Conservation (phyloP, 2,113 vertebrate genomes). For the Sinocyclocheilus anshuiensis region DNA sequence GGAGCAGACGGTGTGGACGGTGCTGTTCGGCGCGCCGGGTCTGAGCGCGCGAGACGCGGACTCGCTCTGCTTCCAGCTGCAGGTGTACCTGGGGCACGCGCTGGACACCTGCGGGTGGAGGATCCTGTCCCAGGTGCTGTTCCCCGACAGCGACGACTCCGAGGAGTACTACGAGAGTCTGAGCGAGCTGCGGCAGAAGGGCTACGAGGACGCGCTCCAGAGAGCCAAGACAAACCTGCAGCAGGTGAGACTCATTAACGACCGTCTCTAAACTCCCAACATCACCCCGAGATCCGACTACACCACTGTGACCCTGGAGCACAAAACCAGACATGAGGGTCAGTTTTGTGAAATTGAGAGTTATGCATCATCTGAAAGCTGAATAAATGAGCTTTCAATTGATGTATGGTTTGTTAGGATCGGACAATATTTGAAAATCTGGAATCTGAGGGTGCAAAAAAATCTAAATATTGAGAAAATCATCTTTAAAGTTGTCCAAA, state of each 20-base stretch:
- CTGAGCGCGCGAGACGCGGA: slow-evolving; percentile 82
- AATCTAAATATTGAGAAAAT: no score
- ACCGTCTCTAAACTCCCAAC: background rate
- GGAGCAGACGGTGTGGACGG: slow-evolving; percentile 92
- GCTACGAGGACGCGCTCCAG: slow-evolving; percentile 92
- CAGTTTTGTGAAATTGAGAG: no score
- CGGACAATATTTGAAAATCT: no score
- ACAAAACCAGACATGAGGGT: no score
- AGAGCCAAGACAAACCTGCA: slow-evolving; percentile 85
- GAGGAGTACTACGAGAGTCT: slow-evolving; percentile 98
- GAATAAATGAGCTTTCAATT: no score
- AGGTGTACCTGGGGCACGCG: slow-evolving; percentile 91
- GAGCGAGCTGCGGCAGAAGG: slow-evolving; percentile 90
- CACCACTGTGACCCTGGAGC: no score
- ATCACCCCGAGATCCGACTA: no score
- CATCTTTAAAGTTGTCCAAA: no score
- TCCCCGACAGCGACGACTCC: slow-evolving; percentile 88
- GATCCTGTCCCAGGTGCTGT: slow-evolving; percentile 94
- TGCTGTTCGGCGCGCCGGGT: slow-evolving; percentile 83
- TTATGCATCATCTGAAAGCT: no score
- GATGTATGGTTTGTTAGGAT: no score
- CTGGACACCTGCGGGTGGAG: slow-evolving; percentile 98
- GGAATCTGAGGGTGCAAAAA: no score
- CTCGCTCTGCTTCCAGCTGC: slow-evolving; percentile 85
- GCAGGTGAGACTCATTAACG: slow-evolving; percentile 75